These are phyloP conservation scores for Melinaea menophilus DNA, from an alignment of 2,888 invertebrate genomes.

Conservation along the genomic window DNA sequence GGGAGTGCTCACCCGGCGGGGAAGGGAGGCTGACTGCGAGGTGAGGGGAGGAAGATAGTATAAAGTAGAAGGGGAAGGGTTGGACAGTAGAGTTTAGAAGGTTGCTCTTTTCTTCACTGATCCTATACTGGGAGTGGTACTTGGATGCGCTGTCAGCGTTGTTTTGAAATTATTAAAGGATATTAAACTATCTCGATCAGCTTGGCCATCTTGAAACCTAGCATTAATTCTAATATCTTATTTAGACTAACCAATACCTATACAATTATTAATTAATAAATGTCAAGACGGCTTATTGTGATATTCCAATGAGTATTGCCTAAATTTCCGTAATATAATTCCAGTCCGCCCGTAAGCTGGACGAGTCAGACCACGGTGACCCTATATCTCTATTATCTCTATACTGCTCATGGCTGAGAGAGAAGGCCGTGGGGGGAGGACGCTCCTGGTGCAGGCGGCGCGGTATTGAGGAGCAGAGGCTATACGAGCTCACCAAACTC, in stretches of 20 bases:
- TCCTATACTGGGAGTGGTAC: too few relatives aligned
- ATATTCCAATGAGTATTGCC: background rate
- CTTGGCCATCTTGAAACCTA: too few relatives aligned
- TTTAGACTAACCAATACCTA: too few relatives aligned
- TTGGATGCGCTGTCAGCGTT: too few relatives aligned
- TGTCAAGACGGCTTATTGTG: too few relatives aligned
- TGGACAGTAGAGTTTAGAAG: too few relatives aligned
- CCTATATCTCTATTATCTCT: slow-evolving; percentile 92
- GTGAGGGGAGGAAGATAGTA: slow-evolving; percentile 56
- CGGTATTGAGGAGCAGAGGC: slow-evolving; percentile 96
- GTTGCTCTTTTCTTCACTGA: too few relatives aligned
- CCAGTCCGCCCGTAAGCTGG: slow-evolving; percentile 83
- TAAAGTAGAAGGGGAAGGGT: too few relatives aligned
- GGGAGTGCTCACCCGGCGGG: slow-evolving; percentile 93
- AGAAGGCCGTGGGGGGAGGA: slow-evolving; percentile 79
- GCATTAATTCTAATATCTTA: too few relatives aligned
- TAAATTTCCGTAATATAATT: slow-evolving; percentile 25
- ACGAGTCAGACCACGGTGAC: slow-evolving; percentile 97
- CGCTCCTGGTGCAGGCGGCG: slow-evolving; percentile 92
- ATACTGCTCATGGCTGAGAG: slow-evolving; percentile 92
- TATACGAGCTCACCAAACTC: slow-evolving; percentile 97
- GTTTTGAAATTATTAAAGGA: too few relatives aligned
- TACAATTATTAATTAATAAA: too few relatives aligned
- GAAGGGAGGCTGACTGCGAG: slow-evolving; percentile 90
- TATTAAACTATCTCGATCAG: too few relatives aligned